Evolutionary conservation across 2,888 invertebrate genomes (phyloP), one percentile per base, ranked within the genome.

Genomic region (Trichogramma dendrolimi): DNA sequence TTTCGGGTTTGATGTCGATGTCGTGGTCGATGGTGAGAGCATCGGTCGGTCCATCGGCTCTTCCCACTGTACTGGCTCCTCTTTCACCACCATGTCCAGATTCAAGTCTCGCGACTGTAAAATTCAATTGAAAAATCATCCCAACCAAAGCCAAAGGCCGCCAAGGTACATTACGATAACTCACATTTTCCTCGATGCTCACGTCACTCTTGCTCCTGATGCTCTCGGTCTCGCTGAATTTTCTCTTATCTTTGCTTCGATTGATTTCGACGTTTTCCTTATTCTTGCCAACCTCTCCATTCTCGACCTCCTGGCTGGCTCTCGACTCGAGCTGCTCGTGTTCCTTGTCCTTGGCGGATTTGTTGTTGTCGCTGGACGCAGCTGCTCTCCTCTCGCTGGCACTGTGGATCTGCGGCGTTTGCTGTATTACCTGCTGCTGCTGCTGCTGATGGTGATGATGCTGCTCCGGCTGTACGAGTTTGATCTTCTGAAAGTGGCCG

Each of bases 21-120:
- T 88, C 87, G 0, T 85, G 82, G 69, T 86, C 85, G 70, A 86
- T 85, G 80, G 87, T 84, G 69, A 87, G 83, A 0, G 85, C 84
- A 59, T 86, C 86, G n/a, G 86, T 85, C 1, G 86, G 68, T 87
- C 87, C 63, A 86, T 85, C 62, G 86, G 76, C 67, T 85, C 87
- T 56, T 86, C 86, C 90, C 91, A 92, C 69, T 91, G 90, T 7
- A 86, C 80, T 5, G 88, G 88, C 71, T 88, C 88, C 71, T 88
- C 86, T 73, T 85, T 85, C 6, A 78, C 79, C 63, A 79, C 64
- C 51, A 78, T 69, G 60, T 78, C 78, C 63, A 79, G 60, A 68
- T 75, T 78, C 44, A 79, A 61, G 66, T 79, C 78, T n/a, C 27
- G 27, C 1, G 72, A 71, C 76, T 79, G 38, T 7, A 58, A 61